These are phyloP conservation scores for Carlito syrichta DNA, from an alignment of 2,113 vertebrate genomes.

Conservation along the genomic window DNA sequence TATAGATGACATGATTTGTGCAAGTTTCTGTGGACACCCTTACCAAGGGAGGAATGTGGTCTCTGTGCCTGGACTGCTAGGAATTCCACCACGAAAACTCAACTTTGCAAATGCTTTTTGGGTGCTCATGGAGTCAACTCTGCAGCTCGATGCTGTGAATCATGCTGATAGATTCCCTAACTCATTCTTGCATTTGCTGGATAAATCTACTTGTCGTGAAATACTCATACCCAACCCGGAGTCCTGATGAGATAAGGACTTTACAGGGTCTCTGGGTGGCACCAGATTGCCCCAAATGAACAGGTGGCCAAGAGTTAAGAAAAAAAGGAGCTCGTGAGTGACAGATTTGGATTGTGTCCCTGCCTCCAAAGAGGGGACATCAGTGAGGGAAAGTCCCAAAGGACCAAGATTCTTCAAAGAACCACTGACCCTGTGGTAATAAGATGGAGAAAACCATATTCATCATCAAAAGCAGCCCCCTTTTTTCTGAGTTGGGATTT, in stretches of 20 bases:
- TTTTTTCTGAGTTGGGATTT: no score
- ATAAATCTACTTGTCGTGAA: not conserved
- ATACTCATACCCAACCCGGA: not conserved
- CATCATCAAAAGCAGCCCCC: no score
- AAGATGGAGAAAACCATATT: not conserved
- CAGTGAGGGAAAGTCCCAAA: not conserved
- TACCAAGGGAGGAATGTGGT: no score
- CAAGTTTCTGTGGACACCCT: not conserved
- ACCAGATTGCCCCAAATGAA: not conserved
- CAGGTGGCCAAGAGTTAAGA: not conserved
- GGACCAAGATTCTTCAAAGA: not conserved
- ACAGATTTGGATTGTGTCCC: no score
- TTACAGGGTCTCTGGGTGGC: not conserved
- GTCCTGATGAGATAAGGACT: not conserved
- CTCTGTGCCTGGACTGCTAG: not conserved
- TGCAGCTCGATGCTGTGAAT: not conserved
- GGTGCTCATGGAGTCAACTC: not conserved
- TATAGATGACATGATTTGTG: not conserved
- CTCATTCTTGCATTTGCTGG: not conserved
- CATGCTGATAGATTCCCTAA: no score
- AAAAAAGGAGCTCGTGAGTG: not conserved
- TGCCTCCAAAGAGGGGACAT: not conserved
- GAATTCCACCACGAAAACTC: not conserved
- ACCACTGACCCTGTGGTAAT: not conserved
- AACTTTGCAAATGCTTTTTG: not conserved